Evolutionary conservation across 2,797 vertebrate genomes (phyloP), one percentile per base, ranked within the genome.

Genomic region (Leptoclinus maculatus): DNA sequence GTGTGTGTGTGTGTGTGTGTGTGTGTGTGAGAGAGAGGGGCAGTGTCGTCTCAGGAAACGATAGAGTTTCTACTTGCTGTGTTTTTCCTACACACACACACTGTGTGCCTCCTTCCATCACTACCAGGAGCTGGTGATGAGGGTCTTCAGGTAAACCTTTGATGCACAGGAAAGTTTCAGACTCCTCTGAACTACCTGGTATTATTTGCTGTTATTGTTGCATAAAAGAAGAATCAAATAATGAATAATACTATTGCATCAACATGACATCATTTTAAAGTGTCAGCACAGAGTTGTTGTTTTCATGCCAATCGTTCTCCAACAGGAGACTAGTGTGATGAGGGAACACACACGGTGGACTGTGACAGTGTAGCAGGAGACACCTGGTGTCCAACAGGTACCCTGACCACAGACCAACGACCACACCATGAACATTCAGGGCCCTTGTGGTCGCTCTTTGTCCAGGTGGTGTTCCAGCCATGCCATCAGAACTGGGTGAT

Each of bases 31-130:
- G 66, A 27, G 60, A 11, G 65, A 49, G 36, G 70, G 79, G 83
- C 59, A 1, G 66, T 68, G 75, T 81, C 6, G 32, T 86, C 76
- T 82, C 65, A 71, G 84, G 78, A 77, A 79, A 78, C n/a, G 34
- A 83, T 86, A 76, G 63, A 66, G 81, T 83, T 87, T 89, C 82
- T 75, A 53, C 66, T 83, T 2, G 0, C 38, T 79, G 60, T 56
- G 51, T 81, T 76, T 85, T 79, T 79, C 57, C 49, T 38, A 36
- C 66, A 43, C 47, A 45, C 27, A 34, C 25, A 68, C 17, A 3
- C 54, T 65, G 58, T 64, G 39, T 79, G 63, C 2, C 38, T 27
- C 41, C n/a, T 2, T 71, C 38, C 49, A 54, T 74, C 62, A 34
- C 66, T 63, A 19, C 57, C 68, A 78, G 60, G 60, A 80, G 56